phyloP scores from a whole-genome alignment of 2,797 vertebrate species.

The Austrolebias charrua region DNA sequence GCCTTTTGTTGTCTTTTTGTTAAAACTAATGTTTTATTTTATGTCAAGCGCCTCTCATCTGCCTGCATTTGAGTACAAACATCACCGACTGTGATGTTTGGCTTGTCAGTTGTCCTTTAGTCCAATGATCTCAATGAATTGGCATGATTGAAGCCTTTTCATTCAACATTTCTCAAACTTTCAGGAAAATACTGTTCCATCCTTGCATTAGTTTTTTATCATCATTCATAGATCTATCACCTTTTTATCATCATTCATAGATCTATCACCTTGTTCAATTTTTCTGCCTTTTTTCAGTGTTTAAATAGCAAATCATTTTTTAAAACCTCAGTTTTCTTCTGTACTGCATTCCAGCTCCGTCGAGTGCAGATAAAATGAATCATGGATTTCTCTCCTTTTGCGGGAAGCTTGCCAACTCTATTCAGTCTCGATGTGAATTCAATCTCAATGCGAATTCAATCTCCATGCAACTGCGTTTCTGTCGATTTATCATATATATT shows the following conservation, averaged over 20 bases:
- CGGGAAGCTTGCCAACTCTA: constrained; percentile 45
- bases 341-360: constrained; percentile 29
- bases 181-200: constrained; percentile 11
- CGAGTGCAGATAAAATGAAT: constrained; percentile 44
- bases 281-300: constrained; percentile 19
- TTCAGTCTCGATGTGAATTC: constrained; percentile 53
- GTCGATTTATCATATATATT: constrained; percentile 71
- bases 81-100: too few species aligned
- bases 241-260: constrained; percentile 9
- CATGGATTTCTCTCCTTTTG: constrained; percentile 42
- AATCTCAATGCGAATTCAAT: constrained; percentile 65
- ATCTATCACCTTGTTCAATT: constrained; percentile 20
- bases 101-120: too few species aligned
- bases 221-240: constrained; percentile 12
- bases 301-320: constrained; percentile 63
- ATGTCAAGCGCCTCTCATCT: too few species aligned
- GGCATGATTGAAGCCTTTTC: neutral
- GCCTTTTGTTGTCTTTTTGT: too few species aligned
- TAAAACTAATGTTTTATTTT: too few species aligned
- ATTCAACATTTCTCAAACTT: constrained; percentile 4
- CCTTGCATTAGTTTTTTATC: constrained; percentile 14
- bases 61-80: too few species aligned
- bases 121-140: too few species aligned
- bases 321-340: constrained; percentile 51
- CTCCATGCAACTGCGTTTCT: constrained; percentile 55